Base-by-base conservation (phyloP, 2,113 vertebrate species). In the Struthio camelus region DNA sequence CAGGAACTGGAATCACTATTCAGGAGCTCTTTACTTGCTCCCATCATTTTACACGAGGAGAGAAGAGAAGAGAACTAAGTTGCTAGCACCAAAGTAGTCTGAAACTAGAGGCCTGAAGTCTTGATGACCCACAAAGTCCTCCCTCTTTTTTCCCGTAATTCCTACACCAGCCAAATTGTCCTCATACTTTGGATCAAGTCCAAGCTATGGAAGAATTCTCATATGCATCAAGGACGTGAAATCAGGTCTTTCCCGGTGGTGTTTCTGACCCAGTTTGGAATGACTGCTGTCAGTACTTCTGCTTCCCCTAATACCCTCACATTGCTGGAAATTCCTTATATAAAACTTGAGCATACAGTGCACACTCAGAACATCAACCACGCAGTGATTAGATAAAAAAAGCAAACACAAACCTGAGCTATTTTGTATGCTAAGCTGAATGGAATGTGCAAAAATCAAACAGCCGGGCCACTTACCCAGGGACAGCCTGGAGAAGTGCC, bases 281-380 rank as follows among this genome's bases (percentile, higher is more conserved):
- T 25, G 50, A 75, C 32, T 65, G 56, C 11, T 61, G 10, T 11
- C 30, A 40, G 48, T 24, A 70, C 30, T 32, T 17, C 24, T 53
- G 17, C 22, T 70, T 78, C 7, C 22, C 40, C 24, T 65, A 1
- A 0, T 27, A 25, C 7, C 5, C 20, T 6, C 0, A 0, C 1
- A 0, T 18, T 51, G 32, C 62, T 62, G 86, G 62, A 75, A 38
- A 87, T 67, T 81, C 51, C 69, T 72, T 14, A 7, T 24, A 14
- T 46, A 64, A 85, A 87, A 59, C 28, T 9, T 56, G 32, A 50
- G 12, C 16, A 50, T 13, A 44, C 4, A 36, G 32, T 66, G 42
- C 14, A 69, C 11, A 11, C 23, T 51, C 59, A 34, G 67, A 73
- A 19, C 6, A 50, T 54, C 80, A 85, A 16, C 11, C 11, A n/a